Evolutionary conservation across 92 coral and sea anemone species (phyloP).

Genomic region (Epizoanthus rinbou): DNA sequence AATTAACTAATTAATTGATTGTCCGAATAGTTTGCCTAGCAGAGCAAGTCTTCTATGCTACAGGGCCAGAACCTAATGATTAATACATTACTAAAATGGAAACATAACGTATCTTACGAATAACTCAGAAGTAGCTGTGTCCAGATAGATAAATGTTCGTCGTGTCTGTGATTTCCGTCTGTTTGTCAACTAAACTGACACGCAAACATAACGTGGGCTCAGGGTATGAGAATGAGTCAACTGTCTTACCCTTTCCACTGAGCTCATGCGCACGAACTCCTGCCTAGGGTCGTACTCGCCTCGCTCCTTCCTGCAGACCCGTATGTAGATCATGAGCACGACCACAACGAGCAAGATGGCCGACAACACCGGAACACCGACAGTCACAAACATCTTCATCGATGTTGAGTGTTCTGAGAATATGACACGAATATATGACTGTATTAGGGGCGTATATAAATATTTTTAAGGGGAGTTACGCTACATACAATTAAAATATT

Average conservation of each 20-base stretch:
- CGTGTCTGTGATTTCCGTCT: too few relatives aligned
- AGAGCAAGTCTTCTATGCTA: too few relatives aligned
- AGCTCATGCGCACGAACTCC: conserved; percentile 68
- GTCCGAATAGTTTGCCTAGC: too few relatives aligned
- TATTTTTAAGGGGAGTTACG: background rate
- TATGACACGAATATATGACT: background rate
- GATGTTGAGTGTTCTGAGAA: background rate
- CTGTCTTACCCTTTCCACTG: conserved; percentile 64
- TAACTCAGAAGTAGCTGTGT: too few relatives aligned
- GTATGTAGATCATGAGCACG: conserved; percentile 49
- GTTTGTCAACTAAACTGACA: too few relatives aligned
- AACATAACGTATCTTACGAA: too few relatives aligned
- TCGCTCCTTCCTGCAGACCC: conserved; percentile 51
- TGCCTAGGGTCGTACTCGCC: conserved; percentile 44
- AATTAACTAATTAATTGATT: too few relatives aligned
- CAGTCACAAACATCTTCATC: conserved; percentile 39
- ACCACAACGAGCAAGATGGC: conserved; percentile 44
- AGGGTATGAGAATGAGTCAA: background rate
- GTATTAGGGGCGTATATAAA: background rate
- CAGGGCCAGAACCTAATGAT: too few relatives aligned
- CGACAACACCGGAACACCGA: conserved; percentile 64
- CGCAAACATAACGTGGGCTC: too few relatives aligned
- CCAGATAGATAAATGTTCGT: too few relatives aligned
- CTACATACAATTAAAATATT: background rate
- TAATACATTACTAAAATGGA: too few relatives aligned